Evolutionary conservation across 2,888 invertebrate genomes (phyloP).

Genomic region (Pandemis heparana): DNA sequence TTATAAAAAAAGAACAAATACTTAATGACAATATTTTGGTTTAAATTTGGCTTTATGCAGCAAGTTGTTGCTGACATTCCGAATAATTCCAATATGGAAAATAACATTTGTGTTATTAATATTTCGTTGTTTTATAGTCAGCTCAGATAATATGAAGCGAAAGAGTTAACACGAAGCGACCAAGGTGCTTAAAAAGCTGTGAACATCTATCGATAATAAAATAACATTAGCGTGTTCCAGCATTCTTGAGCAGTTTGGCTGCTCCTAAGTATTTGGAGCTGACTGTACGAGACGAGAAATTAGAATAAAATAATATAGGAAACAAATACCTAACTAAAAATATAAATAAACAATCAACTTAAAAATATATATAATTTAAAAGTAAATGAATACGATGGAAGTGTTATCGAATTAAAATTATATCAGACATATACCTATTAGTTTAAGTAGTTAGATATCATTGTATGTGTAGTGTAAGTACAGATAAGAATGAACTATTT

Average conservation of each 20-base stretch:
- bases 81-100: not conserved
- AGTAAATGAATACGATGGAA: not conserved
- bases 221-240: not conserved
- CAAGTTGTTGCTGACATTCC: conserved; percentile 3
- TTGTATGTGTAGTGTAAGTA: not conserved
- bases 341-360: not conserved
- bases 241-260: not conserved
- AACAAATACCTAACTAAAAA: not conserved
- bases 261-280: not conserved
- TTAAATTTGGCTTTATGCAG: not conserved
- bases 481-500: not conserved
- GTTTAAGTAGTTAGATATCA: not conserved
- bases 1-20: not conserved
- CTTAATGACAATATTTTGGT: not conserved
- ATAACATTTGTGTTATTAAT: not conserved
- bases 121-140: not conserved
- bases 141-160: not conserved
- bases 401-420: conserved; percentile 1
- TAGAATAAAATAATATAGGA: not conserved
- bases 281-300: not conserved
- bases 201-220: no score
- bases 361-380: not conserved
- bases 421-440: not conserved
- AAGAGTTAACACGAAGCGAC: not conserved
- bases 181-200: not conserved